phyloP scores from a whole-genome alignment of 2,797 vertebrate species.

The Pampus argenteus region DNA sequence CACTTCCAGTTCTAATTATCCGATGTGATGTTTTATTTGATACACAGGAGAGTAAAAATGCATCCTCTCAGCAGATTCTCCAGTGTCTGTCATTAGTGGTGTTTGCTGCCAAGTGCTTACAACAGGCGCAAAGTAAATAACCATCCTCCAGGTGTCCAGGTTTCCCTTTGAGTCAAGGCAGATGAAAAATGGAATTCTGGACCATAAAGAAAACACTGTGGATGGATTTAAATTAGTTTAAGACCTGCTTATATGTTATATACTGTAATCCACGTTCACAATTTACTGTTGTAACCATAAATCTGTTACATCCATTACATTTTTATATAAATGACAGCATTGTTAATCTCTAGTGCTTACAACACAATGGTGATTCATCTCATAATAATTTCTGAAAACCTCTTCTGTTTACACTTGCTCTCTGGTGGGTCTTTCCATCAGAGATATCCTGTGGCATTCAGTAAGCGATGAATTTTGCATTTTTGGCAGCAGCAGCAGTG shows the following conservation, averaged over 20 bases:
- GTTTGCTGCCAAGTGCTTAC: slow-evolving; percentile 63
- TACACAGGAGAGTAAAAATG: slow-evolving; percentile 38
- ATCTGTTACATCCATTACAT: background rate
- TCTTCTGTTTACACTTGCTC: slow-evolving; percentile 27
- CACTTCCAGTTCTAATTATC: slow-evolving; percentile 63
- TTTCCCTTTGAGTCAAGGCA: slow-evolving; percentile 38
- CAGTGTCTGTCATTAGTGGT: slow-evolving; percentile 64
- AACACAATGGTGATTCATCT: slow-evolving; percentile 13
- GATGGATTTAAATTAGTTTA: slow-evolving; percentile 22
- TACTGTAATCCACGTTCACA: background rate
- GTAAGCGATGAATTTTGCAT: slow-evolving; percentile 42
- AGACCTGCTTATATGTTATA: slow-evolving; percentile 5
- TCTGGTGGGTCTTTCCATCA: slow-evolving; percentile 35
- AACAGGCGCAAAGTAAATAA: slow-evolving; percentile 55
- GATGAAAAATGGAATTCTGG: slow-evolving; percentile 41
- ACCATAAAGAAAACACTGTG: slow-evolving; percentile 15
- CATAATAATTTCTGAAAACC: background rate
- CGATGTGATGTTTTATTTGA: slow-evolving; percentile 69
- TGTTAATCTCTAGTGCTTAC: background rate
- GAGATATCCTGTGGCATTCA: slow-evolving; percentile 28
- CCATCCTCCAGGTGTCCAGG: slow-evolving; percentile 54
- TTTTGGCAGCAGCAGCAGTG: slow-evolving; percentile 38
- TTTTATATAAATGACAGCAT: background rate
- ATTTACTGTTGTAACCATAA: background rate
- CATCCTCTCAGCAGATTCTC: slow-evolving; percentile 60